These are phyloP conservation scores for Eolophus roseicapilla DNA, from an alignment of 2,113 vertebrate genomes.

Conservation along the genomic window DNA sequence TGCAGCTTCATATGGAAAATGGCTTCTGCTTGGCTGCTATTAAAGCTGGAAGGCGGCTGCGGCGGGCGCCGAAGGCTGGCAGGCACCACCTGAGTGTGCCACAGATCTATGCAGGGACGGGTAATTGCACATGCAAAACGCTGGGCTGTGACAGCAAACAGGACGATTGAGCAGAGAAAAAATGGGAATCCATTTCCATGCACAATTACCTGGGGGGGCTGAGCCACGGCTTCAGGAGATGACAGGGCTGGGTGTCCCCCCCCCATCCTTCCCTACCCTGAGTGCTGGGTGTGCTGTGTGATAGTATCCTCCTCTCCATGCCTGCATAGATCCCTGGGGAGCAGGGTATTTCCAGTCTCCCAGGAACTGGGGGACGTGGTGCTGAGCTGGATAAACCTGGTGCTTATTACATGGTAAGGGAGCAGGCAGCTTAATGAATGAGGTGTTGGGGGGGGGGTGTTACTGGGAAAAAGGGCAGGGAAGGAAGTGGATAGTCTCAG, in stretches of 20 bases:
- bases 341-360: not conserved
- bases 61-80: not conserved
- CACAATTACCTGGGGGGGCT: not conserved
- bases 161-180: slow-evolving; percentile 29
- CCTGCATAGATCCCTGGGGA: not conserved
- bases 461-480: not conserved
- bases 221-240: not conserved
- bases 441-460: not conserved
- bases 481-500: not conserved
- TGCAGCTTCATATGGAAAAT: slow-evolving; percentile 36
- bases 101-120: not conserved
- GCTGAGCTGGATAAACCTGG: not conserved
- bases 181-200: slow-evolving; percentile 36
- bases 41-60: not conserved
- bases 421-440: not conserved
- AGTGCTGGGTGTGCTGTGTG: not conserved
- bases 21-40: slow-evolving; percentile 32
- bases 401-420: not conserved
- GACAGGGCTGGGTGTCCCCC: not conserved
- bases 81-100: slow-evolving; percentile 8
- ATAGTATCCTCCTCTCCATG: not conserved
- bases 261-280: not conserved
- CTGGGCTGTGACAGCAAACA: slow-evolving; percentile 31
- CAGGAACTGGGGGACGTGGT: rapidly evolving
- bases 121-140: slow-evolving; percentile 44